These are phyloP conservation scores for Zeugodacus cucurbitae DNA, from an alignment of 1,140 invertebrate species.

Conservation along the genomic window DNA sequence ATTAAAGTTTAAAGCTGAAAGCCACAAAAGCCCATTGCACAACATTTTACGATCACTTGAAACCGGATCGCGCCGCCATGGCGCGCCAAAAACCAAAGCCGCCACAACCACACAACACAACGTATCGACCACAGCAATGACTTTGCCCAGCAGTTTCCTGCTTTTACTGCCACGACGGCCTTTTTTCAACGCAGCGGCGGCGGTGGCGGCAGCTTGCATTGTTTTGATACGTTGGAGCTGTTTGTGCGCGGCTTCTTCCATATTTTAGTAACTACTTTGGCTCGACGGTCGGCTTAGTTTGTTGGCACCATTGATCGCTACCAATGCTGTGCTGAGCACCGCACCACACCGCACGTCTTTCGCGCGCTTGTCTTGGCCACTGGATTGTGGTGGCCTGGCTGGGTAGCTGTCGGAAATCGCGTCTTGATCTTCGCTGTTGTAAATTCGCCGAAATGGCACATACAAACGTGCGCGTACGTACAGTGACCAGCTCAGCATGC, in stretches of 20 bases:
- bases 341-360: not conserved
- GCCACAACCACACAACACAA: not conserved
- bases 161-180: not conserved
- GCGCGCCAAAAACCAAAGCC: not conserved
- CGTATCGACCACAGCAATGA: not conserved
- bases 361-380: not conserved
- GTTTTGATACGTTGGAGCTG: not conserved
- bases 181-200: not conserved
- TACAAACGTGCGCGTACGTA: not conserved
- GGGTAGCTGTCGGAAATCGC: constrained; percentile 37
- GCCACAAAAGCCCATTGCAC: constrained; percentile 22
- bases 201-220: not conserved
- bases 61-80: constrained; percentile 34
- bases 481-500: not conserved
- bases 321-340: not conserved
- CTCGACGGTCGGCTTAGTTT: not conserved
- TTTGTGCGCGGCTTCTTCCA: not conserved
- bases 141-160: constrained; percentile 25
- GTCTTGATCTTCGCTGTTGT: constrained; percentile 37
- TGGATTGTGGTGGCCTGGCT: not conserved
- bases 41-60: constrained; percentile 40
- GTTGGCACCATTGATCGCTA: constrained; percentile 5
- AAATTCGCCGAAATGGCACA: constrained; percentile 41
- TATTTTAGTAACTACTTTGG: not conserved
- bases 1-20: constrained; percentile 27